phyloP scores from a whole-genome alignment of 2,888 invertebrate species.

The Trissoscelio sp. region DNA sequence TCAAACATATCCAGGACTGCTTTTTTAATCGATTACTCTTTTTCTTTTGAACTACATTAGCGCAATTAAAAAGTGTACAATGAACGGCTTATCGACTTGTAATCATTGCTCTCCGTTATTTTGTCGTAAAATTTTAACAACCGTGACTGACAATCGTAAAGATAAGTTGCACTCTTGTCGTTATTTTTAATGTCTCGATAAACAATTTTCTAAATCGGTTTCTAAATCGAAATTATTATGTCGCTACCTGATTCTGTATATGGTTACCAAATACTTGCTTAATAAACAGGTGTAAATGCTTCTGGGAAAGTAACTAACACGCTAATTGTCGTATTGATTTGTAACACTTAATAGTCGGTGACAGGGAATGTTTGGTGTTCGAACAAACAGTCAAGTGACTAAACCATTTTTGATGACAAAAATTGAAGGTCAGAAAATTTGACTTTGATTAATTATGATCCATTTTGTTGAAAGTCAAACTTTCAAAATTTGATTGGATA shows the following conservation, averaged over 20 bases:
- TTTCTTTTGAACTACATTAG: not conserved
- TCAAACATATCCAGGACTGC: not conserved
- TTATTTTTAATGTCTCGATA: conserved; percentile 12
- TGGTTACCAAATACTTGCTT: not conserved
- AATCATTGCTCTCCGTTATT: conserved; percentile 23
- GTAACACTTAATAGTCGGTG: not conserved
- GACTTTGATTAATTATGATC: not conserved
- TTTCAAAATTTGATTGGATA: too few relatives aligned
- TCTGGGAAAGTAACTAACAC: not conserved
- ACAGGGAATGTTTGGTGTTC: not conserved
- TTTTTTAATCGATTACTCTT: not conserved
- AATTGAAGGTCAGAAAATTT: not conserved
- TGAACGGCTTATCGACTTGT: not conserved
- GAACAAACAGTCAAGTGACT: too few relatives aligned
- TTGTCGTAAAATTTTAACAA: conserved; percentile 27
- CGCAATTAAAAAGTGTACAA: not conserved
- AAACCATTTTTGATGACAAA: too few relatives aligned
- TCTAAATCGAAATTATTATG: not conserved
- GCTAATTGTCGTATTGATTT: not conserved
- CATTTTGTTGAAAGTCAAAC: too few relatives aligned
- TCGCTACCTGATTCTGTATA: not conserved
- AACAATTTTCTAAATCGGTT: conserved; percentile 9
- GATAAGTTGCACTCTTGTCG: conserved; percentile 11
- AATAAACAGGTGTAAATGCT: not conserved
- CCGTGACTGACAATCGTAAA: conserved; percentile 27